Base-by-base conservation (phyloP, 1,140 invertebrate genomes). In the Bursaphelenchus mucronatus region DNA sequence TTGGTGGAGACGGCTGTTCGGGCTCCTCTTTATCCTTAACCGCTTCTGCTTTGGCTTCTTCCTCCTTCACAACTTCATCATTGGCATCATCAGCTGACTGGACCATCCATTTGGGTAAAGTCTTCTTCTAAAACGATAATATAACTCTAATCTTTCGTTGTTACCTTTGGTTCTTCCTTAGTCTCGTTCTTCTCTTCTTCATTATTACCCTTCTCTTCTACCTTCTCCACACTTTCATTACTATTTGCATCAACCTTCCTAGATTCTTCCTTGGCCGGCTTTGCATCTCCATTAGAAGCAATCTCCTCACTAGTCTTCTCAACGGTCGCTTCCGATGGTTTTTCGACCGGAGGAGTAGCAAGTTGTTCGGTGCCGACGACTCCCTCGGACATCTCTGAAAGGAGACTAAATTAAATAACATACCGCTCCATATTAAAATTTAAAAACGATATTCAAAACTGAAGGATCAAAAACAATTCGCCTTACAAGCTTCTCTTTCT, bases 21-120 rank as follows among this genome's bases (percentile, higher is more conserved):
- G 49, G 17, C 7, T 62, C 41, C 54, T 55, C 51, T 55, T 55
- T 47, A 41, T 40, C 47, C 13, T n/a, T 51, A 17, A 0, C 52
- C 10, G 43, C 43, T 56, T 63, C 63, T 56, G 44, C 46, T 57
- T 9, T 61, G 43, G 64, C 59, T 40, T 73, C 70, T 13, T 50
- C 47, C 19, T 70, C 63, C 19, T 63, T 53, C 19, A 39, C 63
- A n/a, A 67, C 63, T 15, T 66, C 64, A 4, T 64, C 61, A 9
- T 67, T 44, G 8, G 53, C 15, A 45, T 66, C 64, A 46, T 68
- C 64, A 19, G 64, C 64, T 8, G 64, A 68, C 21, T 66, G 64
- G 49, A 67, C 63, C 45, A 71, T 68, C 66, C 66, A 68, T 52
- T 68, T 68, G 13, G 66, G 66, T n/a, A 68, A 49, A 17, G 55